phyloP scores from a whole-genome alignment of 2,888 invertebrate genomes.

The Selenia dentaria region DNA sequence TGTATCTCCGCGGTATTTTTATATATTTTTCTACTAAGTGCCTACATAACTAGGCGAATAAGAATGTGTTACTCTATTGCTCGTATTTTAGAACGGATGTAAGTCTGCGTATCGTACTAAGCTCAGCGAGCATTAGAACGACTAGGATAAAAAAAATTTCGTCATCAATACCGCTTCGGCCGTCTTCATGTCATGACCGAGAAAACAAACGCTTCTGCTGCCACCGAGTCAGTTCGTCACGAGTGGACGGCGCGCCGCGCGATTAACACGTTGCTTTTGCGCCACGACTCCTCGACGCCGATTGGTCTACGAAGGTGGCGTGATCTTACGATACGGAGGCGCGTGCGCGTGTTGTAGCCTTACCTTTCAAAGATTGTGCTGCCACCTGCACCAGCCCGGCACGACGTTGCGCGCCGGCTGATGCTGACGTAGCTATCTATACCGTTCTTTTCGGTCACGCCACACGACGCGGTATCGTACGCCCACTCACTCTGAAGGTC shows the following conservation, averaged over 20 bases:
- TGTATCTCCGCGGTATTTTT: no score
- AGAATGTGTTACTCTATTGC: no score
- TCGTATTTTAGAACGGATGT: no score
- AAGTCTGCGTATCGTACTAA: no score
- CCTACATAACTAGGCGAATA: no score
- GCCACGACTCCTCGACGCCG: conserved; percentile 52
- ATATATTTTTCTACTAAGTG: no score
- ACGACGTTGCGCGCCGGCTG: conserved; percentile 30
- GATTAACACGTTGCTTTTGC: conserved; percentile 43
- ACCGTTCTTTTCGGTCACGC: conserved; percentile 47
- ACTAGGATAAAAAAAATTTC: no score
- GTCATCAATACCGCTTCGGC: conserved; percentile 43
- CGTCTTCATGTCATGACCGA: conserved; percentile 40
- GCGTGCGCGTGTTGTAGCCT: conserved; percentile 31
- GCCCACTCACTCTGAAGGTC: conserved; percentile 54
- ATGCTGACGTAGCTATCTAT: conserved; percentile 48
- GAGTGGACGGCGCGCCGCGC: conserved; percentile 14
- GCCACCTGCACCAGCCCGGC: conserved; percentile 51
- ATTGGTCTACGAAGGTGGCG: conserved; percentile 73
- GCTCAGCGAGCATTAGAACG: no score
- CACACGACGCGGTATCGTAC: conserved; percentile 33
- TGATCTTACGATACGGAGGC: conserved; percentile 53
- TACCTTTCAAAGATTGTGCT: conserved; percentile 51
- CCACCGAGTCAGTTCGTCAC: conserved; percentile 23
- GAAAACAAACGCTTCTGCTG: conserved; percentile 33